Percentiles rank a stretch among this genome's conserved stretches.
phyloP scores from a whole-genome alignment of 1,140 invertebrate species.

The Drosophila watanabei region DNA sequence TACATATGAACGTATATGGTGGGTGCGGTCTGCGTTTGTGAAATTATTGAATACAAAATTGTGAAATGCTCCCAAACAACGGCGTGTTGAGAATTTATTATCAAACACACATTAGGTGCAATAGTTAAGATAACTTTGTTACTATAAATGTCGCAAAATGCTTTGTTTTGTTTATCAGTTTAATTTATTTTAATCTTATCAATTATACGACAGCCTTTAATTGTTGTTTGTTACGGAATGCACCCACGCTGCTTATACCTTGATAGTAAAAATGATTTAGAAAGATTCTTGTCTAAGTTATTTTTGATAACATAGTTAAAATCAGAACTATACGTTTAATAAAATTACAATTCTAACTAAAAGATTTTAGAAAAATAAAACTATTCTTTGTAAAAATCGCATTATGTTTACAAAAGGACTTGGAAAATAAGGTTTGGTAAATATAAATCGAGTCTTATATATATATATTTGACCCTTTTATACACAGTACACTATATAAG shows the following conservation, averaged over 20 bases:
- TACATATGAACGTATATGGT: conserved; percentile 1
- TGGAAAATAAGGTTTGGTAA: no score
- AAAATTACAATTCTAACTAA: no score
- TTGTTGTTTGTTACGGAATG: conserved; percentile 15
- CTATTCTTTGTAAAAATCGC: no score
- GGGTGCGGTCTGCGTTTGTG: conserved; percentile 28
- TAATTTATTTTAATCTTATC: conserved; percentile 40
- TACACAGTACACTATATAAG: no score
- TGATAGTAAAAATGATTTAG: conserved; percentile 3
- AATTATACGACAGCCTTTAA: conserved; percentile 19
- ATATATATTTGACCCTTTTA: no score
- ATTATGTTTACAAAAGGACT: no score
- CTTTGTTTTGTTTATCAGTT: conserved; percentile 18
- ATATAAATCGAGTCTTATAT: no score
- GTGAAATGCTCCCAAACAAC: neutral
- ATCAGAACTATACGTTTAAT: neutral
- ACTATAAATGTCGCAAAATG: neutral
- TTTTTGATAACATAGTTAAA: conserved; percentile 1
- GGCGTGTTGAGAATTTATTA: neutral
- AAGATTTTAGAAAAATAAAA: no score
- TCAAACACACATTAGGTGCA: neutral
- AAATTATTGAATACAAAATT: conserved; percentile 9
- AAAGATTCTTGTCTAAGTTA: neutral
- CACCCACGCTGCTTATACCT: neutral
- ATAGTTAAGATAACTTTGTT: neutral